A percentile compares a stretch with the other conserved stretches of the same genome.
Evolutionary conservation across 2,888 invertebrate species (phyloP).

Genomic region (Mesorhabditis spiculigera): DNA sequence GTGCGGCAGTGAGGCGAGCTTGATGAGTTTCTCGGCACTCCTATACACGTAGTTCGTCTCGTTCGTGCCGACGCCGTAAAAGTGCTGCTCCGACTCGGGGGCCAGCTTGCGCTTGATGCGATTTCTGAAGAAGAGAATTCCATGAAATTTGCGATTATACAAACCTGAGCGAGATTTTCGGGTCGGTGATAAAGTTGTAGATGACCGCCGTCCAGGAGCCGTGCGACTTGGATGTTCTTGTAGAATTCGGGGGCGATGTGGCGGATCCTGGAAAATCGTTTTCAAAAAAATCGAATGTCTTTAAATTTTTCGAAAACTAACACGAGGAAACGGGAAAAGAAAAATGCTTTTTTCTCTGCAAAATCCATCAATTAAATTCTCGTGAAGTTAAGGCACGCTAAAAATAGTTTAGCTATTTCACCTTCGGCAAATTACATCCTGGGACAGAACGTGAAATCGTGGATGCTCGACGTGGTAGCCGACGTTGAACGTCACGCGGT

Average conservation of each 20-base stretch:
- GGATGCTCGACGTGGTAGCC: constrained; percentile 99
- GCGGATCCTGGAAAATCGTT: constrained; percentile 71
- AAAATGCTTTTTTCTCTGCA: neutral
- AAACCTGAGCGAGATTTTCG: constrained; percentile 89
- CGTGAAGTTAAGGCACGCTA: neutral
- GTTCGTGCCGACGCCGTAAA: constrained; percentile 52
- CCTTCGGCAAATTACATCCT: constrained; percentile 85
- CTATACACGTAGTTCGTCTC: constrained; percentile 48
- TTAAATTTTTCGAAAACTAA: no score
- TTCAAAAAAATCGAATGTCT: neutral
- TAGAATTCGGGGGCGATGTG: constrained; percentile 92
- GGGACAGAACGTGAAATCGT: constrained; percentile 75
- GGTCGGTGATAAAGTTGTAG: constrained; percentile 88
- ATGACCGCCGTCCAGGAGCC: constrained; percentile 85
- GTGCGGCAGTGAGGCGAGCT: constrained; percentile 3
- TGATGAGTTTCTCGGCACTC: constrained; percentile 23
- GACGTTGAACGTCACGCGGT: constrained; percentile 95
- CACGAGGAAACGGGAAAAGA: no score
- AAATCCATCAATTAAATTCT: neutral
- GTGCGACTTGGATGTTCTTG: constrained; percentile 84
- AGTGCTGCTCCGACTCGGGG: constrained; percentile 45
- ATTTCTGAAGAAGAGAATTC: constrained; percentile 20
- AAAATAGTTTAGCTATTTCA: constrained; percentile 57
- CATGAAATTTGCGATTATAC: constrained; percentile 68
- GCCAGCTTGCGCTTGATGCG: constrained; percentile 55